These are phyloP conservation scores for Entomyzon cyanotis DNA, from an alignment of 2,113 vertebrate genomes.

Conservation along the genomic window DNA sequence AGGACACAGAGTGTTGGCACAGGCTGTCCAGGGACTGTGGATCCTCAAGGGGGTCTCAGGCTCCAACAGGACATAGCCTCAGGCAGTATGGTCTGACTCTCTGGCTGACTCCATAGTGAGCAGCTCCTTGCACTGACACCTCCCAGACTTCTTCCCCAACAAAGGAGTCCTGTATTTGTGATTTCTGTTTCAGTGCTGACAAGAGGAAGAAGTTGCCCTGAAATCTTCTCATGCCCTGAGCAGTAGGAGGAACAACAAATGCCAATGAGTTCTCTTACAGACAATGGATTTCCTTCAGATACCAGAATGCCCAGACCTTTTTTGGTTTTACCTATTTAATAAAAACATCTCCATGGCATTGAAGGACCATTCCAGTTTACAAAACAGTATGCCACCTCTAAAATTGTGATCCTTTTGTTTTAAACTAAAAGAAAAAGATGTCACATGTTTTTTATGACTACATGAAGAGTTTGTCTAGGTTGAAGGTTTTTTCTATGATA, in stretches of 20 bases:
- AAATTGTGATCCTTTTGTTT: not conserved
- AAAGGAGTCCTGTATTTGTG: not conserved
- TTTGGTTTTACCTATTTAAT: not conserved
- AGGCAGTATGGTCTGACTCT: not conserved
- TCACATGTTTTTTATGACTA: not conserved
- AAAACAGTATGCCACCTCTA: not conserved
- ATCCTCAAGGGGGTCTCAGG: not conserved
- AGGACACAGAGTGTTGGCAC: not conserved
- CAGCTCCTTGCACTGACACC: not conserved
- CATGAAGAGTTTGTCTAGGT: not conserved
- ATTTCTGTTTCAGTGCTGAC: not conserved
- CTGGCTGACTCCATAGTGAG: not conserved
- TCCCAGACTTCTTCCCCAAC: accelerated
- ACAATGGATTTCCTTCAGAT: not conserved
- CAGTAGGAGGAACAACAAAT: not conserved
- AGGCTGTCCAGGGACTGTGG: not conserved
- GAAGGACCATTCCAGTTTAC: not conserved
- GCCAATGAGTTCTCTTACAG: not conserved
- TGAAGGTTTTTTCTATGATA: not conserved
- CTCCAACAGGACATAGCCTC: accelerated
- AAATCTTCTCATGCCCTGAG: not conserved
- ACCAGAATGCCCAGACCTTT: accelerated
- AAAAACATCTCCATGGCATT: not conserved
- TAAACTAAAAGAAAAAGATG: not conserved
- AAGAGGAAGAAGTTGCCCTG: not conserved